Base-by-base conservation (phyloP, 2,888 invertebrate species). In the Torymus aiolomorphi region DNA sequence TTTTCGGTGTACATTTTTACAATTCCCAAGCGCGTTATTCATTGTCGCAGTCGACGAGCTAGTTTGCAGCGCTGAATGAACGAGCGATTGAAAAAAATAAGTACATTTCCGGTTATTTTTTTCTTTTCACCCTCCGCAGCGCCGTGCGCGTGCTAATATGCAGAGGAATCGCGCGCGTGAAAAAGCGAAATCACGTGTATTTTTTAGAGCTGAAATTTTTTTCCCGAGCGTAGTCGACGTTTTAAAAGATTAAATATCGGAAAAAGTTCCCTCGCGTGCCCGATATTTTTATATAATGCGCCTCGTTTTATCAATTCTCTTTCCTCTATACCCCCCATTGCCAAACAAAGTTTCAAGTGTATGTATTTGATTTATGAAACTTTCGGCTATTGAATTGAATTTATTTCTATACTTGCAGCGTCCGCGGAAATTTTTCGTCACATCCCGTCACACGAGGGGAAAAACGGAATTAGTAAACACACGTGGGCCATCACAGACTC, bases 231-330 rank as follows among this genome's bases (percentile, higher is more conserved):
- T 31, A 31, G 31, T 67, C 66, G 49, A 56, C 76, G 57, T 76
- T 76, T 76, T 65, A 70, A 70, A 70, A 76, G 70, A 76, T 76
- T 70, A 76, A 76, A 76, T 76, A 71, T 76, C 24, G 76, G 63
- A 70, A 70, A 71, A 31, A 31, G 8, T 10, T 12, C 18, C 2
- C 11, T 18, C 10, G 56, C 56, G 56, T 8, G 20, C 52, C 54
- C 18, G 31, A 31, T 31, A 61, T 76, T 61, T 20, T 76, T 66
- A 66, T 18, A 69, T 76, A 69, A 76, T 76, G 54, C 31, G 18
- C 42, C 12, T 12, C 63, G 18, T 73, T 63, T 73, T 65, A 56
- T 65, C 54, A 62, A 52, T 63, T 63, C 31, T 31, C 31, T 56
- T 73, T 65, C 18, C n/a, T 16, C 63, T 61, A 24, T 20, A 20